Percentiles rank a stretch among this genome's conserved stretches.
Evolutionary conservation across 2,113 vertebrate genomes (phyloP).

Genomic region (Hypomesus transpacificus): DNA sequence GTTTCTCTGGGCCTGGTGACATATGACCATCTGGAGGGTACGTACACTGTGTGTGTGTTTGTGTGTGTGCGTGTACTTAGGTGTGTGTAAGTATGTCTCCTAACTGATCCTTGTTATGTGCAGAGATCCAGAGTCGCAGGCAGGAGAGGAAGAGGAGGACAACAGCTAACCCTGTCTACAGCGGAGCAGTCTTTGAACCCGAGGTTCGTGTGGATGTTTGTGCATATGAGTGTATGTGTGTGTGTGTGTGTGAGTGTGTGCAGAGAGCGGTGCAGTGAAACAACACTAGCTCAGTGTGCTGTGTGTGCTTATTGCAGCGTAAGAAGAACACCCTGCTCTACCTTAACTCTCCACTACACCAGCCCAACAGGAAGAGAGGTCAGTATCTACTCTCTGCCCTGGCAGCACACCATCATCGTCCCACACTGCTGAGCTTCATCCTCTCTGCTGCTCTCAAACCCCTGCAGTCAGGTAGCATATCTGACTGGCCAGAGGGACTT

Average conservation of each 20-base stretch:
- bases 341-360: constrained; percentile 85
- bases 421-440: too few species aligned
- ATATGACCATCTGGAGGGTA: constrained; percentile 88
- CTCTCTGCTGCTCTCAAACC: too few species aligned
- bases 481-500: too few species aligned
- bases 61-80: neutral
- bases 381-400: constrained; percentile 40
- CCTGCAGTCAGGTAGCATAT: too few species aligned
- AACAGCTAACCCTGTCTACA: constrained; percentile 88
- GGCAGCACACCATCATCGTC: neutral
- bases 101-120: neutral
- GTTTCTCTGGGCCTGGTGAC: constrained; percentile 86
- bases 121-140: constrained; percentile 90
- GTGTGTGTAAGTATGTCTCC: constrained; percentile 2
- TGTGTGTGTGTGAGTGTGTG: too few species aligned
- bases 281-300: neutral
- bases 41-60: constrained; percentile 26
- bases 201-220: constrained; percentile 70
- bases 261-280: neutral
- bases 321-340: constrained; percentile 87
- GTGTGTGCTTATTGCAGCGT: constrained; percentile 66
- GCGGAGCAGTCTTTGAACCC: constrained; percentile 85
- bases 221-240: too few species aligned
- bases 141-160: constrained; percentile 89
- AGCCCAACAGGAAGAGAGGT: constrained; percentile 86